Evolutionary conservation across 2,888 invertebrate species (phyloP).

Genomic region (Drosophila macrothrix): DNA sequence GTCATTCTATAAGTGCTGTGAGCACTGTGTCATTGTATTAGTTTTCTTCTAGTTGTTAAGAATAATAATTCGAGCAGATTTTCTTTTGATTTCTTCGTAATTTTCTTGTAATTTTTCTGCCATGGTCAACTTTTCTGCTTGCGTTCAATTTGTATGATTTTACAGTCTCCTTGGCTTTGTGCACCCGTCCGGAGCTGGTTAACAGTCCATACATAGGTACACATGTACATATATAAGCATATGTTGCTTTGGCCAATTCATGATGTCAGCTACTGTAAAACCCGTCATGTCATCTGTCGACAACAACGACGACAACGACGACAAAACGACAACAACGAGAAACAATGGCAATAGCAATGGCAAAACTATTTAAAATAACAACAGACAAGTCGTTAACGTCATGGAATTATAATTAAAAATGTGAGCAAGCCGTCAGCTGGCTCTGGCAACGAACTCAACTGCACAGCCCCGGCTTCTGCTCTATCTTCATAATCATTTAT

Average conservation of each 20-base stretch:
- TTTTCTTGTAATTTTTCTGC: constrained; percentile 1
- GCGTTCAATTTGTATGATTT: constrained; percentile 16
- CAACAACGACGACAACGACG: constrained; percentile 4
- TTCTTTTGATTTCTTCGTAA: neutral
- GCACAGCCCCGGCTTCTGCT: neutral
- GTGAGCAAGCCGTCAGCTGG: constrained; percentile 46
- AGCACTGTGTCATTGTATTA: neutral
- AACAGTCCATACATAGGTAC: constrained; percentile 16
- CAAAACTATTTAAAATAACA: constrained; percentile 54
- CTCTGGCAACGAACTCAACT: constrained; percentile 46
- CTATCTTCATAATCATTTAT: constrained; percentile 2
- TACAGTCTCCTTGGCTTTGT: constrained; percentile 27
- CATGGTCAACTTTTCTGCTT: constrained; percentile 7
- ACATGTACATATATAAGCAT: constrained; percentile 9
- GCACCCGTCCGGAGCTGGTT: constrained; percentile 22
- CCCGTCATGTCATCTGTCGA: constrained; percentile 46
- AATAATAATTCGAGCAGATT: neutral
- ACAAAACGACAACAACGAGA: constrained; percentile 11
- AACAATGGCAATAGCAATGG: constrained; percentile 42
- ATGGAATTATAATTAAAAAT: constrained; percentile 68
- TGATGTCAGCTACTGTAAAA: constrained; percentile 62
- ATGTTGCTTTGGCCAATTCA: constrained; percentile 43
- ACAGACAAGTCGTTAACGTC: constrained; percentile 58
- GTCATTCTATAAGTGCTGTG: neutral
- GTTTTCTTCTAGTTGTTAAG: neutral